Evolutionary conservation across 2,113 vertebrate species (phyloP).

Genomic region (Myotis davidii): DNA sequence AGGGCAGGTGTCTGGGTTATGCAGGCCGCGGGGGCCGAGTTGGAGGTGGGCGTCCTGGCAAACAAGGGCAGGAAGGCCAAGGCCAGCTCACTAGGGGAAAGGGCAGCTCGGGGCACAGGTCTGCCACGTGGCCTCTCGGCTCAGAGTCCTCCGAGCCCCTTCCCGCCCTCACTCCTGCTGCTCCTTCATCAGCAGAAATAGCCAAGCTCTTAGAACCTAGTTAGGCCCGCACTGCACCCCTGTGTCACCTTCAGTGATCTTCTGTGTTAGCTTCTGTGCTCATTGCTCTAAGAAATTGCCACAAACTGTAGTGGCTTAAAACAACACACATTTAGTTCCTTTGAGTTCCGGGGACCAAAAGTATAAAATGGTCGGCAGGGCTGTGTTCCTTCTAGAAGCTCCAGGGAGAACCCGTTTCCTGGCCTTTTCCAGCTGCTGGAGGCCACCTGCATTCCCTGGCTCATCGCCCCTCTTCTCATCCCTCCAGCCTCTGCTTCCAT

Average conservation of each 20-base stretch:
- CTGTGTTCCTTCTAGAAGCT: neutral
- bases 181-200: neutral
- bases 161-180: neutral
- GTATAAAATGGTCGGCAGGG: neutral
- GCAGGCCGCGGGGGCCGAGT: neutral
- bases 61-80: conserved; percentile 64
- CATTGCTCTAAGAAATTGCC: too few species aligned
- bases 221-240: neutral
- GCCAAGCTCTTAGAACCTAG: neutral
- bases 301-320: neutral
- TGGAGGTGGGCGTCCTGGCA: neutral
- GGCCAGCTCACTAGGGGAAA: conserved; percentile 35
- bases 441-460: neutral
- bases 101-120: neutral
- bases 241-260: accelerated
- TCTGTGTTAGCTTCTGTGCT: accelerated
- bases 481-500: neutral
- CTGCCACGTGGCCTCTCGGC: neutral
- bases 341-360: neutral
- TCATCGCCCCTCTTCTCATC: neutral
- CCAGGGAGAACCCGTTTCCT: neutral
- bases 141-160: conserved; percentile 45
- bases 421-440: too few species aligned
- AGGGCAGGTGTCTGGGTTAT: neutral
- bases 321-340: neutral